Base-by-base conservation (phyloP, 1,140 invertebrate genomes). In the Dinothrombium tinctorium region DNA sequence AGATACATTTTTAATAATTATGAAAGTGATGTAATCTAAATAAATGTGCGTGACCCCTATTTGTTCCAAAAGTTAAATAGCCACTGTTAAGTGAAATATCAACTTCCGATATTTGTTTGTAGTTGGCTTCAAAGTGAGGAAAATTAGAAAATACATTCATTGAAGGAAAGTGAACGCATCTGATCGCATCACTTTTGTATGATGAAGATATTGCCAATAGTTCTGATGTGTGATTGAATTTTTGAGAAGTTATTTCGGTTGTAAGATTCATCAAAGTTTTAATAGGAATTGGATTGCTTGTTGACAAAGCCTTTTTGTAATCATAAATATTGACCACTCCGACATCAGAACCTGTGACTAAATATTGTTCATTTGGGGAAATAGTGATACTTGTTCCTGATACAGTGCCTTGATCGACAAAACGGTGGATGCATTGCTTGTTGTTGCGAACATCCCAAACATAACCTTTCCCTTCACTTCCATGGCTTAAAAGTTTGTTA, bases 291-390 rank as follows among this genome's bases (percentile, higher is more conserved):
- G 65, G 62, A 22, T 50, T 41, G 3, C 29, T n/a, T 4, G 36
- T 42, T 1, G 37, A 44, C 22, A 68, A 47, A 0, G 70, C 50
- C 22, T 56, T 57, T 9, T 68, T 60, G 4, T 65, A 65, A 39
- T 78, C 66, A 57, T 94, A 95, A 9, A 94, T 53, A 63, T 90
- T 92, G 0, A 92, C 83, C 22, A 87, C 73, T 19, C 87, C 86
- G 51, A 79, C 71, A 38, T 65, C 64, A 39, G 76, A 82, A 9
- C 86, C 86, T 33, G 76, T 73, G 0, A 82, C 84, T 11, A 92
- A 42, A 49, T 77, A 72, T 36, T 73, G 69, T 40, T 73, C 69
- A 57, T 73, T 77, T 0, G 69, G 63, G 12, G 82, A 79, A 14
- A 76, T 55, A 0, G 73, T 63, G 14, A 92, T 55, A 9, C 64